Percentiles rank a stretch among this genome's conserved stretches.
Conservation (phyloP, 2,797 vertebrate genomes). For the Anguilla anguilla region DNA sequence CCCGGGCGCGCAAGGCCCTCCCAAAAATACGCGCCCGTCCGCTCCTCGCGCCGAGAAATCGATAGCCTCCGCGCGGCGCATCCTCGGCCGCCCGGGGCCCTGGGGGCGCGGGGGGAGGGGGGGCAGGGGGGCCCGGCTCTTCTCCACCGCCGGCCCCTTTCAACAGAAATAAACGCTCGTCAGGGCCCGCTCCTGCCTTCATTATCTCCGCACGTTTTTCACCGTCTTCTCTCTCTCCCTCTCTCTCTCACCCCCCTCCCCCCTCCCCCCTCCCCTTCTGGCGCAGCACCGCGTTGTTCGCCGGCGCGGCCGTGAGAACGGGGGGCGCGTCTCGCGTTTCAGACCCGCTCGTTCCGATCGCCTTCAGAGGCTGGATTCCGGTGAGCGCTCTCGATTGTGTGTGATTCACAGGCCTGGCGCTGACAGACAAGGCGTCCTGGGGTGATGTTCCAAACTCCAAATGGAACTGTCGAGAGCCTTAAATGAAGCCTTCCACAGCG, state of each 20-base stretch:
- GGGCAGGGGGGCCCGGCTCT: neutral
- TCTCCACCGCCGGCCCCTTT: constrained; percentile 55
- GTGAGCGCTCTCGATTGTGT: neutral
- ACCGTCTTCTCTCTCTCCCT: neutral
- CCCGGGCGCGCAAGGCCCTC: constrained; percentile 72
- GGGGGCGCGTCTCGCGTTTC: neutral
- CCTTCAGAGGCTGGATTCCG: neutral
- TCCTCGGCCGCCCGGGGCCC: constrained; percentile 58
- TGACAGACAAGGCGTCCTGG: neutral
- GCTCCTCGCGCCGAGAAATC: constrained; percentile 51
- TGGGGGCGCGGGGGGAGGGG: constrained; percentile 47
- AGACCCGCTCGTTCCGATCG: neutral
- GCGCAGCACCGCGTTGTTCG: constrained; percentile 10
- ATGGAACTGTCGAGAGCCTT: neutral
- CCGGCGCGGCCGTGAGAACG: too few relatives aligned
- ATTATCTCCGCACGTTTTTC: constrained; percentile 77
- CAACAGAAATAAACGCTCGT: constrained; percentile 77
- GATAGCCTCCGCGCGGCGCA: constrained; percentile 68
- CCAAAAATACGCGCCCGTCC: constrained; percentile 78
- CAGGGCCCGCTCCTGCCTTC: constrained; percentile 76
- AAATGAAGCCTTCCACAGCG: neutral
- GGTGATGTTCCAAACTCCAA: neutral
- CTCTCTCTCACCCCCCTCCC: constrained; percentile 63
- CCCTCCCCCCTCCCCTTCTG: neutral
- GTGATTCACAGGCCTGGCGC: constrained; percentile 15